These are phyloP conservation scores for Oophaga pumilio DNA, from an alignment of 2,113 vertebrate genomes.

Conservation along the genomic window DNA sequence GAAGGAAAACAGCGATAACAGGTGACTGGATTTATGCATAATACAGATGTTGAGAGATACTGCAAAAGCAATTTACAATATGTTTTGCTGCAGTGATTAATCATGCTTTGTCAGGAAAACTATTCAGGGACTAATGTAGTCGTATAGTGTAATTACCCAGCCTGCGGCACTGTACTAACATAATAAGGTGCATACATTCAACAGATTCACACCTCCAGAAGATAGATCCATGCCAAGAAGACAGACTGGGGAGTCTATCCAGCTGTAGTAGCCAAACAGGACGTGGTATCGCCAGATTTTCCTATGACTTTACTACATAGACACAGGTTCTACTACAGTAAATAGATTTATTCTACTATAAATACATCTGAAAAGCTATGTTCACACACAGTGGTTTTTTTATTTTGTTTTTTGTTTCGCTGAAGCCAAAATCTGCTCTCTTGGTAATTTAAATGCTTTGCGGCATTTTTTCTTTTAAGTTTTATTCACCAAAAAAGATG, in stretches of 20 bases:
- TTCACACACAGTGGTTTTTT: no score
- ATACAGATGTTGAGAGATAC: neutral
- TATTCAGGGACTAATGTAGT: neutral
- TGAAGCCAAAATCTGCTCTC: no score
- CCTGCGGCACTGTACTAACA: neutral
- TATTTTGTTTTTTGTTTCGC: no score
- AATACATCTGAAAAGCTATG: neutral
- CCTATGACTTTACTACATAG: neutral
- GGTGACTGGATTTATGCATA: neutral
- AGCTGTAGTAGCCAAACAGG: neutral
- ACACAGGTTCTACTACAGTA: neutral
- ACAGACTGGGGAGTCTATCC: neutral
- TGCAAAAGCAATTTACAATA: slow-evolving; percentile 2
- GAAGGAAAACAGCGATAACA: slow-evolving; percentile 6
- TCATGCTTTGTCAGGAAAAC: neutral
- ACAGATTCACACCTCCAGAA: neutral
- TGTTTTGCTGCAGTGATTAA: neutral
- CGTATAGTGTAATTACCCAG: neutral
- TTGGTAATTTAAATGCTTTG: no score
- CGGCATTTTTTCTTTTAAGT: no score
- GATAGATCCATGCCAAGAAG: neutral
- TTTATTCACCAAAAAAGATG: no score
- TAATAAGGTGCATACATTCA: neutral
- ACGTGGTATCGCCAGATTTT: neutral
- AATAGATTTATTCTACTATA: neutral